Conservation (phyloP, 2,797 vertebrate species). For the Paedocypris micromegethes region DNA sequence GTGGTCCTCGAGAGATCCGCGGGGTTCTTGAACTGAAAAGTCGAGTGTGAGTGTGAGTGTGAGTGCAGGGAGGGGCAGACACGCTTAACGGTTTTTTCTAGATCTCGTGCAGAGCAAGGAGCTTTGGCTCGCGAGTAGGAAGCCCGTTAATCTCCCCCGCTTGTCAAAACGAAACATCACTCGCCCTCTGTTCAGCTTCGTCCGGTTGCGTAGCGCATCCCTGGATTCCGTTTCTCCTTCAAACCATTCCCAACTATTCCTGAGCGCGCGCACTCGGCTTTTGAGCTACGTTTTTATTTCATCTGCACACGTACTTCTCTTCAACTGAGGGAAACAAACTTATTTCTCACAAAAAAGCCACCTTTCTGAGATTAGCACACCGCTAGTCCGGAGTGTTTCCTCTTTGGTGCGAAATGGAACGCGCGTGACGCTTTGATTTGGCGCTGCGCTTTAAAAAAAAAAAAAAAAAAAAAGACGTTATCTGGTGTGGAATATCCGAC, state of each 20-base stretch:
- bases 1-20: background rate
- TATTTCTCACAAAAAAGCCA: too few species aligned
- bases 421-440: conserved; percentile 1
- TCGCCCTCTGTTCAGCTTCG: conserved; percentile 40
- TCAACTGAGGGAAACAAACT: too few species aligned
- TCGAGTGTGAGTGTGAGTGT: conserved; percentile 40
- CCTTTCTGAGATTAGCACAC: too few species aligned
- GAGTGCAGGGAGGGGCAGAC: conserved; percentile 32
- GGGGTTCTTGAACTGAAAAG: conserved; percentile 7
- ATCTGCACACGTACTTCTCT: too few species aligned
- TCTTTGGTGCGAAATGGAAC: background rate
- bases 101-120: conserved; percentile 47
- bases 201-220: conserved; percentile 42
- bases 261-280: conserved; percentile 31
- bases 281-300: conserved; percentile 22
- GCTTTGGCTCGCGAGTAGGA: conserved; percentile 50
- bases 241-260: conserved; percentile 30
- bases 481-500: conserved; percentile 29
- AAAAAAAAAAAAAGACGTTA: background rate
- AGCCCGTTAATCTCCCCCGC: conserved; percentile 48
- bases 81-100: conserved; percentile 56
- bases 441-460: conserved; percentile 8
- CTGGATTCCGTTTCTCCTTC: conserved; percentile 40
- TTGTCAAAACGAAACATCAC: conserved; percentile 50
- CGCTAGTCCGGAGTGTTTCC: background rate